Conservation (phyloP, 2,113 vertebrate genomes). For the Pipa parva region DNA sequence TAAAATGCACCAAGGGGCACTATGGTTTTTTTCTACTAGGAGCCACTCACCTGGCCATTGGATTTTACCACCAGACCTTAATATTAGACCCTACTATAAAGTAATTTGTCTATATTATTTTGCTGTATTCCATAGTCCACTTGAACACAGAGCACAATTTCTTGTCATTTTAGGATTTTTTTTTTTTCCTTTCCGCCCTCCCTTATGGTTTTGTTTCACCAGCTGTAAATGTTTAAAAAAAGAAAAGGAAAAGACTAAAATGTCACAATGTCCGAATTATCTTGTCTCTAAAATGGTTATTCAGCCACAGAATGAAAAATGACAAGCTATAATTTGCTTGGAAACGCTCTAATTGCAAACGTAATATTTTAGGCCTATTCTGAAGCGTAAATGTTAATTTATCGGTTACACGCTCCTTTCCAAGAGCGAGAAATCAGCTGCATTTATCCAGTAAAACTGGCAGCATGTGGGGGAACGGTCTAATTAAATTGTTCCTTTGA, state of each 20-base stretch:
- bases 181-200: conserved; percentile 41
- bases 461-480: too few relatives aligned
- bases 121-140: too few relatives aligned
- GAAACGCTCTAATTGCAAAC: conserved; percentile 19
- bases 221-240: conserved; percentile 42
- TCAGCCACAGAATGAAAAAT: background rate
- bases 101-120: too few relatives aligned
- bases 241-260: too few relatives aligned
- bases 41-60: background rate
- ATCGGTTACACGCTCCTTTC: too few relatives aligned
- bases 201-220: conserved; percentile 19
- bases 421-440: too few relatives aligned
- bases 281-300: conserved; percentile 21
- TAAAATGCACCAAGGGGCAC: conserved; percentile 53
- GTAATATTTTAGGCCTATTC: background rate
- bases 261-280: conserved; percentile 29
- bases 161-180: too few relatives aligned
- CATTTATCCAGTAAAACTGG: too few relatives aligned
- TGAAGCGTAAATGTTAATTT: too few relatives aligned
- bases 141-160: too few relatives aligned
- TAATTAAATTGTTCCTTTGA: too few relatives aligned
- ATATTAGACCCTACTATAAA: background rate
- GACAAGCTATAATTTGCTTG: conserved; percentile 20
- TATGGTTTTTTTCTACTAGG: too few relatives aligned
- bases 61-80: background rate